Conservation (phyloP, 2,113 vertebrate species). For the Raja brachyura region DNA sequence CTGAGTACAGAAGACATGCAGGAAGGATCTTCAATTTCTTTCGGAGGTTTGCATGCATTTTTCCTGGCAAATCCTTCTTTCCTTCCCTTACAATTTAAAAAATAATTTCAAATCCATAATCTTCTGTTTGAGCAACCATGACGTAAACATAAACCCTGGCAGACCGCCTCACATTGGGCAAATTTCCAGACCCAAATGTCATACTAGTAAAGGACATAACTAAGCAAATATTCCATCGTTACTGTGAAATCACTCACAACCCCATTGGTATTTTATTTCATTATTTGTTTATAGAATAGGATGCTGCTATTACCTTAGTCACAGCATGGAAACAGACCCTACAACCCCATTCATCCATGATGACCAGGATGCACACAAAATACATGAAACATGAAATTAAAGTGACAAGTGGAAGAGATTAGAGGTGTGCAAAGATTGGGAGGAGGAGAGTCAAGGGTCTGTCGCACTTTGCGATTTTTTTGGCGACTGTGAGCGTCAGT, state of each 20-base stretch:
- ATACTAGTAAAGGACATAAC: neutral
- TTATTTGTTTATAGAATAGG: neutral
- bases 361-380: too few relatives aligned
- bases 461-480: too few relatives aligned
- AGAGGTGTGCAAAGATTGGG: too few relatives aligned
- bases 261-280: too few relatives aligned
- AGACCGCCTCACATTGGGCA: neutral
- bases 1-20: neutral
- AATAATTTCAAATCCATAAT: neutral
- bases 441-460: too few relatives aligned
- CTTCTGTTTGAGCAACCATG: neutral
- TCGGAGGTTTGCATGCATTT: neutral
- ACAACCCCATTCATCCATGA: too few relatives aligned
- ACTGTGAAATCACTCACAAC: neutral
- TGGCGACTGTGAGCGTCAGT: too few relatives aligned
- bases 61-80: neutral
- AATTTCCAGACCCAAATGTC: neutral
- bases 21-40: conserved; percentile 7
- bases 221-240: neutral
- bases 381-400: too few relatives aligned
- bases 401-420: too few relatives aligned
- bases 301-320: neutral
- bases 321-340: too few relatives aligned
- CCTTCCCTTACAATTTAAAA: neutral
- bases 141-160: too few relatives aligned